A percentile compares a stretch with the other conserved stretches of the same genome.
phyloP scores from a whole-genome alignment of 2,113 vertebrate species.

The Myodes glareolus region DNA sequence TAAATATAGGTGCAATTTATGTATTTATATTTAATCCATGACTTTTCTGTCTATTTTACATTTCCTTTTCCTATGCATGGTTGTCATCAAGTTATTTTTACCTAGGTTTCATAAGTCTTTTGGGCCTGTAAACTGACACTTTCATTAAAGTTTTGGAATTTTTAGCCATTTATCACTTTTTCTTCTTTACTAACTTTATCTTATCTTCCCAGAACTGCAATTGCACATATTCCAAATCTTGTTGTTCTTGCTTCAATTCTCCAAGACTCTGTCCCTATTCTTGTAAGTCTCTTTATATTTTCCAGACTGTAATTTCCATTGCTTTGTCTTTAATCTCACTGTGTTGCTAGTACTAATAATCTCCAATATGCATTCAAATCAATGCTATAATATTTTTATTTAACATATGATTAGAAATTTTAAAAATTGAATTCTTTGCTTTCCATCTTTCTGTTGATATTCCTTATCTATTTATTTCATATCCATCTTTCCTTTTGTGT shows the following conservation, averaged over 20 bases:
- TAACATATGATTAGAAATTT: neutral
- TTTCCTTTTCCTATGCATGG: neutral
- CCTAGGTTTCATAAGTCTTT: neutral
- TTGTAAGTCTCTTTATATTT: neutral
- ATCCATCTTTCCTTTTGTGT: neutral
- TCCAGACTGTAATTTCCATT: conserved; percentile 7
- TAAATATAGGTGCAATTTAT: neutral
- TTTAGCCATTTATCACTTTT: neutral
- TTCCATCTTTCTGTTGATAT: neutral
- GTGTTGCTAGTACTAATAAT: neutral
- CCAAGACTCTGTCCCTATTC: neutral
- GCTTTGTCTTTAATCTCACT: neutral
- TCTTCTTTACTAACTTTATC: neutral
- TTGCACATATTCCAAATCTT: neutral
- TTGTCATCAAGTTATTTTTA: neutral
- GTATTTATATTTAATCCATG: neutral
- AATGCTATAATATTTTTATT: neutral
- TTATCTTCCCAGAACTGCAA: neutral
- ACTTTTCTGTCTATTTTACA: conserved; percentile 4
- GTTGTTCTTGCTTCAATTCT: neutral
- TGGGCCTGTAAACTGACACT: neutral
- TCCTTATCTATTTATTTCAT: neutral
- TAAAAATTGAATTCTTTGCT: neutral
- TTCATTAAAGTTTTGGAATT: conserved; percentile 22
- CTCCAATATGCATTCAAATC: neutral